A percentile compares a stretch with the other conserved stretches of the same genome.
phyloP scores from a whole-genome alignment of 1,140 invertebrate genomes.

The Drosophila sulfurigaster region DNA sequence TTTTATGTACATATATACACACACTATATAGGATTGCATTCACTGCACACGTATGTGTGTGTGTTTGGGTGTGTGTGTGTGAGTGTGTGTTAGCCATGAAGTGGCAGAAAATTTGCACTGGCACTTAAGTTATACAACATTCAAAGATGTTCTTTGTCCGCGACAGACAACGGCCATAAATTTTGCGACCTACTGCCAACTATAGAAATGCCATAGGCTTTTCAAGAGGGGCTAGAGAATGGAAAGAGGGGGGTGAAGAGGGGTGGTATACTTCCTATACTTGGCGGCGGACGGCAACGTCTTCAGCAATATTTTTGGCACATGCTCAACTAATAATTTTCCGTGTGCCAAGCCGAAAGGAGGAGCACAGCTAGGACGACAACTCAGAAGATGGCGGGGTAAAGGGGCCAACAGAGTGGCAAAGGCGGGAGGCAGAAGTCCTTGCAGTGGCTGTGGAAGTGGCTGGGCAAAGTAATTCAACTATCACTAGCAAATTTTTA shows the following conservation, averaged over 20 bases:
- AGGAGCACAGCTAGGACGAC: neutral
- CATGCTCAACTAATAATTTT: slow-evolving; percentile 83
- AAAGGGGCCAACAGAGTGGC: neutral
- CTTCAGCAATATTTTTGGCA: slow-evolving; percentile 80
- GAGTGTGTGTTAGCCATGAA: slow-evolving; percentile 61
- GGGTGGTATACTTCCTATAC: slow-evolving; percentile 22
- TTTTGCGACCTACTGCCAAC: slow-evolving; percentile 78
- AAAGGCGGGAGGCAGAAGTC: neutral
- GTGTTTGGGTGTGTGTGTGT: slow-evolving; percentile 31
- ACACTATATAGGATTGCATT: slow-evolving; percentile 48
- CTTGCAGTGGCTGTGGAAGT: neutral
- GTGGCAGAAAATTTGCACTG: slow-evolving; percentile 83
- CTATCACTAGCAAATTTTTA: slow-evolving; percentile 63
- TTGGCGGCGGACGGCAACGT: slow-evolving; percentile 41
- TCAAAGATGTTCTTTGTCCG: slow-evolving; percentile 83
- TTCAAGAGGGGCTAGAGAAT: neutral
- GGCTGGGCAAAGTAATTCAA: slow-evolving; percentile 32
- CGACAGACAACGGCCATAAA: slow-evolving; percentile 82
- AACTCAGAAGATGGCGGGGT: neutral
- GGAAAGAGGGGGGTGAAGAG: neutral
- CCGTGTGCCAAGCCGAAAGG: slow-evolving; percentile 67
- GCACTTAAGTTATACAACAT: slow-evolving; percentile 83
- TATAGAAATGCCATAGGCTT: slow-evolving; percentile 64
- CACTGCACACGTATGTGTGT: slow-evolving; percentile 33
- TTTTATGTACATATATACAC: neutral